Evolutionary conservation across 2,797 vertebrate species (phyloP).

Genomic region (Acrossocheilus fasciatus): DNA sequence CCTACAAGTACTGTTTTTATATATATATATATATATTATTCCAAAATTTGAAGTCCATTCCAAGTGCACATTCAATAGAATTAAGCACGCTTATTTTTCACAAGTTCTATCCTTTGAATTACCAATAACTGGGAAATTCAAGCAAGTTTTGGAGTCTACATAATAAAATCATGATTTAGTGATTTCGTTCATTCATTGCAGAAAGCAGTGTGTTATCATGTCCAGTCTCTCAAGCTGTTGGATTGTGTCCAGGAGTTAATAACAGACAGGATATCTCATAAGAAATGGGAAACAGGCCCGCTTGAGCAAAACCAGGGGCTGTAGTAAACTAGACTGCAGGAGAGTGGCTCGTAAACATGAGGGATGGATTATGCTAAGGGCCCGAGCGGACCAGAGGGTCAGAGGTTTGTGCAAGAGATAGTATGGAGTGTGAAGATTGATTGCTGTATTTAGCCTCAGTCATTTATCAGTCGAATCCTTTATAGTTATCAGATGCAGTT

Average conservation of each 20-base stretch:
- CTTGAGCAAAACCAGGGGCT: conserved; percentile 71
- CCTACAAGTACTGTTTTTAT: too few relatives aligned
- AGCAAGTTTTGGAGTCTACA: not conserved
- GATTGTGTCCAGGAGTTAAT: conserved; percentile 61
- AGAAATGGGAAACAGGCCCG: conserved; percentile 76
- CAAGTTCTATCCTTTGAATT: not conserved
- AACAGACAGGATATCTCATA: conserved; percentile 74
- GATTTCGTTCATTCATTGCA: not conserved
- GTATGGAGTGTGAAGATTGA: conserved; percentile 35
- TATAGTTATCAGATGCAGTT: conserved; percentile 46
- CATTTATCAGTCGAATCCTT: conserved; percentile 36
- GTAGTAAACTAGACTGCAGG: conserved; percentile 71
- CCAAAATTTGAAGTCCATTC: not conserved
- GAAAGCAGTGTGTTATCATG: not conserved
- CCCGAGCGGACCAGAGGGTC: conserved; percentile 39
- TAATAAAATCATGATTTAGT: conserved; percentile 4
- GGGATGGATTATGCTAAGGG: conserved; percentile 44
- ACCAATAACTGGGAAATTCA: not conserved
- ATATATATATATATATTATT: too few relatives aligned
- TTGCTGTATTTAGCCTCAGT: conserved; percentile 43
- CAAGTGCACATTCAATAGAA: not conserved
- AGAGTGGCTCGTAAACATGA: conserved; percentile 56
- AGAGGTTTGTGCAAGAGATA: conserved; percentile 32
- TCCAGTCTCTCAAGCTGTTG: conserved; percentile 18
- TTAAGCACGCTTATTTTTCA: not conserved